phyloP scores from a whole-genome alignment of 2,113 vertebrate genomes.

The Apteryx owenii region DNA sequence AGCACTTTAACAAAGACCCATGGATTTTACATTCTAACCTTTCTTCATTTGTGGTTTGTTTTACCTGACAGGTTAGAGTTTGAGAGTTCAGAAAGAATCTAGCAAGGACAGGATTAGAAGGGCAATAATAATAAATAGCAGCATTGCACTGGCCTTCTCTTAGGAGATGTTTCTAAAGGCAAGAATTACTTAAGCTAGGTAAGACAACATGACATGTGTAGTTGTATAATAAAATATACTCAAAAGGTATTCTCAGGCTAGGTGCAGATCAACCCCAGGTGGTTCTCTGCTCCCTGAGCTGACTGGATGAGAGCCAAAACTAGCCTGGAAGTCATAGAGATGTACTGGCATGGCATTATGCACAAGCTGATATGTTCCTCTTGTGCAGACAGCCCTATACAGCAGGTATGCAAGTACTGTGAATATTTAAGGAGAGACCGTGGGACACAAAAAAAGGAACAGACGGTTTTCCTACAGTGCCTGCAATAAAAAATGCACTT shows the following conservation, averaged over 20 bases:
- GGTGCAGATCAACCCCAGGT: not conserved
- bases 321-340: not conserved
- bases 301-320: not conserved
- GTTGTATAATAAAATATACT: not conserved
- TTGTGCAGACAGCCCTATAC: rapidly evolving
- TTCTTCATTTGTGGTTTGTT: constrained; percentile 61
- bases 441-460: not conserved
- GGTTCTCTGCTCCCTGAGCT: not conserved
- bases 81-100: not conserved
- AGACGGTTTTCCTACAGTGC: rapidly evolving
- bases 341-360: not conserved
- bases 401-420: not conserved
- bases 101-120: not conserved
- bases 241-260: not conserved
- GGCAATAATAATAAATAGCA: constrained; percentile 18
- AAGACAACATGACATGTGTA: not conserved
- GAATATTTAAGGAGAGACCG: not conserved
- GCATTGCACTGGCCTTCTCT: not conserved
- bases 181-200: not conserved
- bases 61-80: constrained; percentile 54
- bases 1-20: constrained; percentile 18
- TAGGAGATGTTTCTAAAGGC: not conserved
- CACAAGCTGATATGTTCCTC: rapidly evolving
- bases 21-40: constrained; percentile 45
- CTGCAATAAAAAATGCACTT: not conserved